Conservation (phyloP, 2,797 vertebrate genomes). For the Microctenopoma stevenorrisi region DNA sequence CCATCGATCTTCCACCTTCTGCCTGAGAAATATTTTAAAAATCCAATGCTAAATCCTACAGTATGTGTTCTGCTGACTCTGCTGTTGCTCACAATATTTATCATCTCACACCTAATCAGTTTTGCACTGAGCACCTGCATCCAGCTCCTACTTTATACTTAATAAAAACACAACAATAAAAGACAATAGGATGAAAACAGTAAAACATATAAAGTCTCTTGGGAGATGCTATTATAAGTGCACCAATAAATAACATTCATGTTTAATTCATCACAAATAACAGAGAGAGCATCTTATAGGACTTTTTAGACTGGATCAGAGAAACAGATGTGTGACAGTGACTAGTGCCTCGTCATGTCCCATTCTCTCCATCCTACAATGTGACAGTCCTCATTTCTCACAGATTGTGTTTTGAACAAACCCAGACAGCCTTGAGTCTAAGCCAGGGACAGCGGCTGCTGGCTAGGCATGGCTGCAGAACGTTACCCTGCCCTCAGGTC, state of each 20-base stretch:
- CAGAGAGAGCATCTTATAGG: neutral
- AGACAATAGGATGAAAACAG: conserved; percentile 17
- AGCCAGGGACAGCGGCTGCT: conserved; percentile 60
- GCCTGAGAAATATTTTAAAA: conserved; percentile 47
- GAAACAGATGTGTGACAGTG: conserved; percentile 22
- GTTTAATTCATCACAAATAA: conserved; percentile 35
- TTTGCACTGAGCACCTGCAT: conserved; percentile 41
- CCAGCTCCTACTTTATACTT: conserved; percentile 10
- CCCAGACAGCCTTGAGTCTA: conserved; percentile 69
- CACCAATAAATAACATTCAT: conserved; percentile 11
- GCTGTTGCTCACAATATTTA: conserved; percentile 47
- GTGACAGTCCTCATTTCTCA: conserved; percentile 17
- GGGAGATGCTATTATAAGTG: conserved; percentile 1
- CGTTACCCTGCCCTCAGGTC: conserved; percentile 73
- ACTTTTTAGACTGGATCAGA: conserved; percentile 5
- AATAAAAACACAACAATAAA: conserved; percentile 37
- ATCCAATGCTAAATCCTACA: conserved; percentile 40
- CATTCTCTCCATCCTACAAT: conserved; percentile 23
- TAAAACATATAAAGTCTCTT: conserved; percentile 21
- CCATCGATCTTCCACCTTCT: conserved; percentile 51
- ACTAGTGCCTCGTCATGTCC: conserved; percentile 17
- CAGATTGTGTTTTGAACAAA: conserved; percentile 39
- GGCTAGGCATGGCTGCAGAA: conserved; percentile 50
- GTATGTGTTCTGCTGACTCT: conserved; percentile 52
- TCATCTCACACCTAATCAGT: conserved; percentile 40